Conservation (phyloP, 2,113 vertebrate species). For the Ictidomys tridecemlineatus region DNA sequence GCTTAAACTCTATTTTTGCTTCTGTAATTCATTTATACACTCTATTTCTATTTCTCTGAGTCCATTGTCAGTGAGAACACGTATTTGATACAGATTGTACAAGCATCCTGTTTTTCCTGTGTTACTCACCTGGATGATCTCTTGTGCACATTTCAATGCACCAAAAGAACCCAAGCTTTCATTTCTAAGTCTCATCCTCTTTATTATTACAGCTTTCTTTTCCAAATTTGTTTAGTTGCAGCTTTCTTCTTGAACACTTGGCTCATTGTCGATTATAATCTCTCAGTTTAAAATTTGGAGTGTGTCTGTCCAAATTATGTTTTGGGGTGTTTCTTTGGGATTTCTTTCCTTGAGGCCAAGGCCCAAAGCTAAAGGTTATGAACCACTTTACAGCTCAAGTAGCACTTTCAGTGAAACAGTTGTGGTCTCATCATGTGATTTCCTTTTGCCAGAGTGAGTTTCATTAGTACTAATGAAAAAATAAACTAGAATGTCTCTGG, state of each 20-base stretch:
- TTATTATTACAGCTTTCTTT: neutral
- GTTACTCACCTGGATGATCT: slow-evolving; percentile 22
- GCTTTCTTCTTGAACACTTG: slow-evolving; percentile 13
- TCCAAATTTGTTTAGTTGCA: neutral
- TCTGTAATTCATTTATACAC: slow-evolving; percentile 38
- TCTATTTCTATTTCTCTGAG: slow-evolving; percentile 28
- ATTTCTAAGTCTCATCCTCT: neutral
- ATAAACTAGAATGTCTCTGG: slow-evolving; percentile 55
- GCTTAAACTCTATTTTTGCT: slow-evolving; percentile 51
- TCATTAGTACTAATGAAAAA: slow-evolving; percentile 63
- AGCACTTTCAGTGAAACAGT: slow-evolving; percentile 73
- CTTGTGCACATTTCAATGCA: neutral
- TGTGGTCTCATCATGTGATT: slow-evolving; percentile 75
- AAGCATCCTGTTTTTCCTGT: neutral
- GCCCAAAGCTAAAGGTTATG: slow-evolving; percentile 43
- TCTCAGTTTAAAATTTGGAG: slow-evolving; percentile 28
- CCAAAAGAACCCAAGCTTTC: neutral
- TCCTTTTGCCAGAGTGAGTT: slow-evolving; percentile 73
- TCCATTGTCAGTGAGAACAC: neutral
- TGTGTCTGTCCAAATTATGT: neutral
- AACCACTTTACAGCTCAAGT: slow-evolving; percentile 47
- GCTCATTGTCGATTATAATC: neutral
- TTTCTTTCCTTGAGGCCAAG: slow-evolving; percentile 18
- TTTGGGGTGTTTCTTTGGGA: neutral
- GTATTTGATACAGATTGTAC: neutral